These are phyloP conservation scores for Tridacna crocea DNA, from an alignment of 2,888 invertebrate genomes.

Conservation along the genomic window DNA sequence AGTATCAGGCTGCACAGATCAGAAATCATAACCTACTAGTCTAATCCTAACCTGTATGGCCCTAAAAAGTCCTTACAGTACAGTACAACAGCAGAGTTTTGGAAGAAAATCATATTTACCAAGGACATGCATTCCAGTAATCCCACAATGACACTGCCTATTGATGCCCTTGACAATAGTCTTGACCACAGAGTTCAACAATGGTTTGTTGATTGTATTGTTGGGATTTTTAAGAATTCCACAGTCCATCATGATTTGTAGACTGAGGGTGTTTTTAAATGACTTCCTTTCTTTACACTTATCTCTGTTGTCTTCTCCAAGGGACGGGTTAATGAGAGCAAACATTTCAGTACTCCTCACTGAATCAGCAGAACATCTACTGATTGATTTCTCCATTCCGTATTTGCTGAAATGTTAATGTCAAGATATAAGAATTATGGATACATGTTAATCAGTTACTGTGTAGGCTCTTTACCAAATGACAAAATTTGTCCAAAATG, in stretches of 20 bases:
- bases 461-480: too few relatives aligned
- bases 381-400: slow-evolving; percentile 38
- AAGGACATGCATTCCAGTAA: slow-evolving; percentile 51
- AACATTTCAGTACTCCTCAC: slow-evolving; percentile 49
- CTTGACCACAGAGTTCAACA: slow-evolving; percentile 18
- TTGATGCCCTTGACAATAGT: slow-evolving; percentile 47
- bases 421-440: too few relatives aligned
- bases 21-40: too few relatives aligned
- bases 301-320: slow-evolving; percentile 32
- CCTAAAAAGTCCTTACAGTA: too few relatives aligned
- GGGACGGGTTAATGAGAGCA: slow-evolving; percentile 45
- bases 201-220: neutral
- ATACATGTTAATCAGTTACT: too few relatives aligned
- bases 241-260: slow-evolving; percentile 46
- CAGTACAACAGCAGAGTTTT: too few relatives aligned
- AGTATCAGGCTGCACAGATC: too few relatives aligned
- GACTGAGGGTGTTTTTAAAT: slow-evolving; percentile 17
- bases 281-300: slow-evolving; percentile 32
- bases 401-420: slow-evolving; percentile 40
- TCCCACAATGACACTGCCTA: slow-evolving; percentile 56
- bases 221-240: slow-evolving; percentile 17
- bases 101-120: slow-evolving; percentile 41
- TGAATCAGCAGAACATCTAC: slow-evolving; percentile 41
- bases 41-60: too few relatives aligned
- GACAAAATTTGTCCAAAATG: too few relatives aligned